Evolutionary conservation across 2,888 invertebrate genomes (phyloP).

Genomic region (Pimpla rufipes): DNA sequence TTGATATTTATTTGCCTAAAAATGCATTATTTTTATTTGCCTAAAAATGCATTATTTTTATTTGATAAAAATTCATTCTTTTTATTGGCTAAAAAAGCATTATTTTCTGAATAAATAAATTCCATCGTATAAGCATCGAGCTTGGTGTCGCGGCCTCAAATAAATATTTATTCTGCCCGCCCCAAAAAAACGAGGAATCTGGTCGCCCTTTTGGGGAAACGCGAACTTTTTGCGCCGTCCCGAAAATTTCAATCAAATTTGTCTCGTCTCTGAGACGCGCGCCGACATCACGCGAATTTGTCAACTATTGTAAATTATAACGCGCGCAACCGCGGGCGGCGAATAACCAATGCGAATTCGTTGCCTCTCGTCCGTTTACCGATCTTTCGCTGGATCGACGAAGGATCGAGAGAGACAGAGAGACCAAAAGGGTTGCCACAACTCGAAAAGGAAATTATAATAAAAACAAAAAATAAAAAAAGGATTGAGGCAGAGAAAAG

Average conservation of each 20-base stretch:
- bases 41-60: no score
- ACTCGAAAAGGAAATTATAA: constrained; percentile 12
- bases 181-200: constrained; percentile 48
- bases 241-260: constrained; percentile 57
- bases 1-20: no score
- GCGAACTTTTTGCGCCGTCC: constrained; percentile 55
- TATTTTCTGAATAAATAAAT: no score
- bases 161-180: neutral
- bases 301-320: constrained; percentile 59
- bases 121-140: neutral
- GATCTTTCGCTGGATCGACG: constrained; percentile 45
- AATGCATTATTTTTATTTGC: no score
- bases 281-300: constrained; percentile 53
- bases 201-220: constrained; percentile 60
- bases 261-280: constrained; percentile 43
- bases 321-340: constrained; percentile 41
- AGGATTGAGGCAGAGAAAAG: constrained; percentile 40
- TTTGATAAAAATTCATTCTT: no score
- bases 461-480: constrained; percentile 31
- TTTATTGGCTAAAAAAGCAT: no score
- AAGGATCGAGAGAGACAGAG: no score
- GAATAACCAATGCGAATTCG: constrained; percentile 55
- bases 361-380: constrained; percentile 46
- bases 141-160: neutral
- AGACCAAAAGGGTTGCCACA: constrained; percentile 26